Conservation (phyloP, 2,113 vertebrate species). For the Zapus hudsonius region DNA sequence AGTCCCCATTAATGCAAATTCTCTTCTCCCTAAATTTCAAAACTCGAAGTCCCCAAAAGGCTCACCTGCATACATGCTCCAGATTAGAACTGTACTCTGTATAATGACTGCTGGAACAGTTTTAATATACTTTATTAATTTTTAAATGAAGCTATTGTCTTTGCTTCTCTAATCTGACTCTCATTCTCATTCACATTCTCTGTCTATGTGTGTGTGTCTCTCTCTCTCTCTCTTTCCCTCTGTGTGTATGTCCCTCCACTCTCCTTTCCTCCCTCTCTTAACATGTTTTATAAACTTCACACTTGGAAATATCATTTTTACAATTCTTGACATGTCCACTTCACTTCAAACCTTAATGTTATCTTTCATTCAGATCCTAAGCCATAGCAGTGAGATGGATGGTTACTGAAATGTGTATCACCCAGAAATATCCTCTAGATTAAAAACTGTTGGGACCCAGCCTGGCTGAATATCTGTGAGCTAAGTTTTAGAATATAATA, state of each 20-base stretch:
- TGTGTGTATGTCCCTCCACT: no score
- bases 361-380: conserved; percentile 11
- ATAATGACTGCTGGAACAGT: no score
- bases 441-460: no score
- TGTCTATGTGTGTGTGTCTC: no score
- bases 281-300: background rate
- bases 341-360: background rate
- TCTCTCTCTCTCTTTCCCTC: background rate
- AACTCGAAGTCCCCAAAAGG: background rate
- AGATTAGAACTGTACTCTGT: background rate
- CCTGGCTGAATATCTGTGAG: no score
- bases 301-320: background rate
- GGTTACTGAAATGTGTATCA: background rate
- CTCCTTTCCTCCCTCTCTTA: background rate
- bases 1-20: background rate
- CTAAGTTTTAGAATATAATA: no score
- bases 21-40: background rate
- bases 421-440: background rate
- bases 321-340: background rate
- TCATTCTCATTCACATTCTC: no score
- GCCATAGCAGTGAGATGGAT: background rate
- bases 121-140: background rate
- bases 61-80: background rate
- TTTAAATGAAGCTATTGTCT: background rate
- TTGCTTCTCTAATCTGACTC: no score